Base-by-base conservation (phyloP, 1,140 invertebrate genomes). In the Zaprionus kolodkinae region DNA sequence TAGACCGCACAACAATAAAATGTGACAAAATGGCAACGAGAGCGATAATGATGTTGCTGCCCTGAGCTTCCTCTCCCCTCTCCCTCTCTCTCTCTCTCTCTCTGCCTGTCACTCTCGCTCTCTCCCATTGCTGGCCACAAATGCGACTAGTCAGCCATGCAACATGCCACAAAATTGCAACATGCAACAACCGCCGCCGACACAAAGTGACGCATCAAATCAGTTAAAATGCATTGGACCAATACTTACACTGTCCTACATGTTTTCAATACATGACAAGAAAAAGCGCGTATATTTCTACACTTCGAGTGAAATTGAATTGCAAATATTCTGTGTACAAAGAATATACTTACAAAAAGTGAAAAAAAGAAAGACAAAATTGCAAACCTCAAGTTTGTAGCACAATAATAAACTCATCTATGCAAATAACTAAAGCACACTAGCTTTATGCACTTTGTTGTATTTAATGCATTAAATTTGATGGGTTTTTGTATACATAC, bases 171-270 rank as follows among this genome's bases (percentile, higher is more conserved):
- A 54, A 45, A 45, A 45, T 45, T 61, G 45, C 43, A 62, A 35
- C 60, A 45, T 21, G 55, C 55, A 15, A 21, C 36, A 33, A 30
- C 45, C 30, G 30, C 45, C 30, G 30, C 55, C 38, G 30, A 45
- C 27, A 55, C 45, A 55, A 57, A 45, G 17, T 54, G 40, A 15
- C 52, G 43, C 61, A 80, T 81, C 75, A 86, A 85, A 86, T 86
- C 67, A 81, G 70, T 75, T 76, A 78, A 81, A 69, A 66, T 63
- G 57, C 78, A 77, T 71, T 59, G 64, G 52, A 66, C 57, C 78
- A 70, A 74, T 65, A 70, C 67, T 76, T 83, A 82, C 74, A 82
- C 70, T 78, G 71, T 56, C 54, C 35, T 83, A 76, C 60, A 62
- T 7, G n/a, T 15, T 13, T 9, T 43, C n/a, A 43, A 6, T 15